Conservation (phyloP, 2,888 invertebrate species). For the Sacculina carcini region DNA sequence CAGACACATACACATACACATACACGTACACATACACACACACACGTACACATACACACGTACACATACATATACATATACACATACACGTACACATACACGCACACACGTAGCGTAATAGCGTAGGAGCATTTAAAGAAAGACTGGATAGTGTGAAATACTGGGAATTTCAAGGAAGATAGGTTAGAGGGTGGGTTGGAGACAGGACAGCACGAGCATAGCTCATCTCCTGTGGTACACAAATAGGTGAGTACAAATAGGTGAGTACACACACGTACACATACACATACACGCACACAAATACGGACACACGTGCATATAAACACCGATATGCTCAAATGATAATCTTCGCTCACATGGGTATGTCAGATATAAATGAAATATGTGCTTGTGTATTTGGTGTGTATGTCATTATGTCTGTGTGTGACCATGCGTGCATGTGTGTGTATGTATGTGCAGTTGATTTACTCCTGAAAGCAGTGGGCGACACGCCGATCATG, state of each 20-base stretch:
- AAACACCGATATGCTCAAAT: not conserved
- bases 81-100: not conserved
- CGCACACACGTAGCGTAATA: not conserved
- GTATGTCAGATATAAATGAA: not conserved
- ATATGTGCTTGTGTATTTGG: not conserved
- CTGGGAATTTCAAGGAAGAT: too few species aligned
- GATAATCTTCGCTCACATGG: not conserved
- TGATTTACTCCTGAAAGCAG: too few species aligned
- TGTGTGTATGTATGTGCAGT: not conserved
- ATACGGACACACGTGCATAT: too few species aligned
- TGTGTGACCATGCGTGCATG: not conserved
- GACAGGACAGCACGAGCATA: too few species aligned
- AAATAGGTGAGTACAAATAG: too few species aligned
- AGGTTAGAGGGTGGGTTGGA: too few species aligned
- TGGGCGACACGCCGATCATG: too few species aligned
- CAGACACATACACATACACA: conserved; percentile 2
- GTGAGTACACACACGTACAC: too few species aligned
- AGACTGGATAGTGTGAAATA: too few species aligned
- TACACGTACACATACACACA: conserved; percentile 1
- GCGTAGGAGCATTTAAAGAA: not conserved
- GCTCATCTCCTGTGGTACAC: too few species aligned
- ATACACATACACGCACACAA: too few species aligned
- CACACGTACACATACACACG: not conserved
- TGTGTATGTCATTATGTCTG: not conserved
- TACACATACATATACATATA: not conserved